These are phyloP conservation scores for Apodemus speciosus DNA, from an alignment of 2,113 vertebrate species.

Conservation along the genomic window DNA sequence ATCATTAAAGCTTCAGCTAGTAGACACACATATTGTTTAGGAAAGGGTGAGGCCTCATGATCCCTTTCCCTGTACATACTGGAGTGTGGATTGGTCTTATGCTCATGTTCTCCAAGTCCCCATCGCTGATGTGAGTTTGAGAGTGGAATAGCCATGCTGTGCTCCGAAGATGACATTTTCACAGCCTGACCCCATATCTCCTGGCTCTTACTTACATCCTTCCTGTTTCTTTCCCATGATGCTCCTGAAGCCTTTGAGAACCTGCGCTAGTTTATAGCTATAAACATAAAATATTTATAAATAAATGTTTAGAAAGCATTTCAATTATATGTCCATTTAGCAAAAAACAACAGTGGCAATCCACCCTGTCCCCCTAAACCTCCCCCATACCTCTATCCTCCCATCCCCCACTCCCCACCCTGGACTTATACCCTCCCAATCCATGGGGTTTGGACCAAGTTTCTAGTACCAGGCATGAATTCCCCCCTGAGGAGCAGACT, in stretches of 20 bases:
- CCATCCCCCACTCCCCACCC: rapidly evolving
- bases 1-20: not conserved
- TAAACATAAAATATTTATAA: not conserved
- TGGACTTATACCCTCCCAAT: not conserved
- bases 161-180: not conserved
- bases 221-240: not conserved
- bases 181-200: not conserved
- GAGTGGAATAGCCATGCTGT: not conserved
- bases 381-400: too few relatives aligned
- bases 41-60: not conserved
- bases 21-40: not conserved
- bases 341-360: not conserved
- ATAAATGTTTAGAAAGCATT: not conserved
- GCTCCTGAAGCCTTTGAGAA: not conserved
- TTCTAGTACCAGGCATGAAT: not conserved
- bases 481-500: not conserved
- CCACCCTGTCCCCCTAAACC: too few relatives aligned
- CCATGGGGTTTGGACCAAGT: not conserved
- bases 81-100: not conserved
- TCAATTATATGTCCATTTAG: not conserved
- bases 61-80: not conserved
- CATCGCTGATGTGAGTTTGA: not conserved
- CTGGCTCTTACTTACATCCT: not conserved
- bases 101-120: not conserved
- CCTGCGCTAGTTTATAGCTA: not conserved